Base-by-base conservation (phyloP, 2,888 invertebrate genomes). In the Rhimphoctona megacephalus region DNA sequence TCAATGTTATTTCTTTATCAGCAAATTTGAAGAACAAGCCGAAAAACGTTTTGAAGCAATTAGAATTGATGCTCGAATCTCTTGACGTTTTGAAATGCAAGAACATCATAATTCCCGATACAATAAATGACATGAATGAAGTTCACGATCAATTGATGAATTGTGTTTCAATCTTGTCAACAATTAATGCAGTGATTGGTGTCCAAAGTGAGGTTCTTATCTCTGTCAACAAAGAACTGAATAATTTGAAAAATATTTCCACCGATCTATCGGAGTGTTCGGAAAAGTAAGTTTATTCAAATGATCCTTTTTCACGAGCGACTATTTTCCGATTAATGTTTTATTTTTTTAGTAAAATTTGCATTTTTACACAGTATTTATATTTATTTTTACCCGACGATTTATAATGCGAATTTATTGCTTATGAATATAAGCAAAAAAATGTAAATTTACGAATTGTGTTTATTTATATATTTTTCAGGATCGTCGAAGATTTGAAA, bases 91-190 rank as follows among this genome's bases (percentile, higher is more conserved):
- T 92, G 17, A 88, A 78, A 9, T 92, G 91, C 74, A 82, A 89
- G 7, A 88, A 89, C 74, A 85, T 92, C 17, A 46, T 89, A n/a
- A 88, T 92, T 76, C 92, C 92, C 4, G 78, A 88, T 39, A 89
- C 89, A 14, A 33, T 77, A 1, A 86, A 89, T 19, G 89, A 90
- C 7, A 86, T 85, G 83, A 25, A 86, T 25, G 85, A 88, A 69
- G 70, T 80, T 43, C 57, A 64, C 0, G 33, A 87, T 39, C 66
- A 74, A 6, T 83, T 92, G 30, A 76, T 78, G 39, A 86, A 86
- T 5, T 89, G 89, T 43, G 70, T 78, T 0, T 77, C 85, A 46
- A 82, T 81, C 1, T 82, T 92, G 70, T 73, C 83, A 0, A 69
- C 69, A 25, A 90, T 92, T 7, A 81, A 78, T 36, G 39, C 88